phyloP scores from a whole-genome alignment of 2,888 invertebrate genomes.

The Diaperis boleti region DNA sequence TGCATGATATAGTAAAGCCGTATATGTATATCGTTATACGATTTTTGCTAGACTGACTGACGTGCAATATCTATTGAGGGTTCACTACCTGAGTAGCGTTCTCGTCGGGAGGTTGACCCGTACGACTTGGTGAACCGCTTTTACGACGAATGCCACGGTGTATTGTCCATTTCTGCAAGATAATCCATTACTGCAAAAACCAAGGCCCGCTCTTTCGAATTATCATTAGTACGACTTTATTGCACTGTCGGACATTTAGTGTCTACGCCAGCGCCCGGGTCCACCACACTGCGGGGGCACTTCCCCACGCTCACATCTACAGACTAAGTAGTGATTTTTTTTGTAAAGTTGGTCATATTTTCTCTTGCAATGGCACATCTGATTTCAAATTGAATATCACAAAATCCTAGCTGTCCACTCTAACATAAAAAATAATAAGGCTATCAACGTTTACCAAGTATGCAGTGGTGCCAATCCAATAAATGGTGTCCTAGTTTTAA shows the following conservation, averaged over 20 bases:
- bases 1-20: constrained; percentile 34
- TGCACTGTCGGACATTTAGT: constrained; percentile 2
- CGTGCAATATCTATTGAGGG: constrained; percentile 48
- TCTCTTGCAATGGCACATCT: too few relatives aligned
- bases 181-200: constrained; percentile 46
- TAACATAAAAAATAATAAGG: too few relatives aligned
- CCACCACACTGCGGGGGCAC: constrained; percentile 23
- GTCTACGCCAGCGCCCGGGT: constrained; percentile 30
- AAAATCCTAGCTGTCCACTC: too few relatives aligned
- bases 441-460: too few relatives aligned
- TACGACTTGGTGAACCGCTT: constrained; percentile 71
- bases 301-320: constrained; percentile 22
- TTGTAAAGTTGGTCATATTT: too few relatives aligned
- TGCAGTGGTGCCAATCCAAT: too few relatives aligned
- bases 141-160: constrained; percentile 84
- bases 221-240: background rate
- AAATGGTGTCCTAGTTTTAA: too few relatives aligned
- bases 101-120: constrained; percentile 68
- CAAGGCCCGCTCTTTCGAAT: constrained; percentile 1
- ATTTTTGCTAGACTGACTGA: constrained; percentile 33
- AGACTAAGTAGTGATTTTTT: too few relatives aligned
- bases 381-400: too few relatives aligned
- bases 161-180: constrained; percentile 83
- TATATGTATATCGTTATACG: constrained; percentile 28
- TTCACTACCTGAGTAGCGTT: constrained; percentile 70